phyloP scores from a whole-genome alignment of 2,113 vertebrate species.

The Albula glossodonta region DNA sequence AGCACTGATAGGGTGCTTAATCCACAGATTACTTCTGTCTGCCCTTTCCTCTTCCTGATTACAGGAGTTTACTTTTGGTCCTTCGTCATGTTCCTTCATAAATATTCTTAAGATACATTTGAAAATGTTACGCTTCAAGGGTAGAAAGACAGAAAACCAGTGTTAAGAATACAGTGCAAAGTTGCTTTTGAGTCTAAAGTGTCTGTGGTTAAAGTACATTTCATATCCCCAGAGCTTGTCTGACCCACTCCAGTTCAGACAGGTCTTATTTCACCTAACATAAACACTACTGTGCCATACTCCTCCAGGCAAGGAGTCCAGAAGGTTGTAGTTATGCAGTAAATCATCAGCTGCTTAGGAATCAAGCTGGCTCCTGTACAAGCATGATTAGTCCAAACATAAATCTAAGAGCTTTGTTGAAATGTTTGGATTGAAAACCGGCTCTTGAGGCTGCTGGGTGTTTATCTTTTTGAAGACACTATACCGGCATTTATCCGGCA shows the following conservation, averaged over 20 bases:
- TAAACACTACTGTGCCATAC: conserved; percentile 22
- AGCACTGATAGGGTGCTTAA: neutral
- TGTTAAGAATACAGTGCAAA: neutral
- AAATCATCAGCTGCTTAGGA: conserved; percentile 31
- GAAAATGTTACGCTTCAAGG: neutral
- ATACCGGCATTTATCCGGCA: no score
- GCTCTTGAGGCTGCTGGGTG: neutral
- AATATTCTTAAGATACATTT: neutral
- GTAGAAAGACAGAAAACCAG: neutral
- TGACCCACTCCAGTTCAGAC: conserved; percentile 37
- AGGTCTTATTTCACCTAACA: conserved; percentile 32
- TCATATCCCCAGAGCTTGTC: conserved; percentile 24
- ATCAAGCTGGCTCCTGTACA: conserved; percentile 6
- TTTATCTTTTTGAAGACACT: no score
- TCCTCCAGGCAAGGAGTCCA: conserved; percentile 4
- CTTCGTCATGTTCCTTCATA: neutral
- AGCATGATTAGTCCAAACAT: neutral
- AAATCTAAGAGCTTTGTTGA: neutral
- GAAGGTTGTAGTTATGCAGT: conserved; percentile 3
- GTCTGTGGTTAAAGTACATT: neutral
- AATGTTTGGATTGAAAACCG: neutral
- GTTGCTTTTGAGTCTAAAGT: neutral
- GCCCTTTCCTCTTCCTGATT: no score
- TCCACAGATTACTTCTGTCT: no score
- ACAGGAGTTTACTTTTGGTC: neutral